Base-by-base conservation (phyloP, 2,888 invertebrate genomes). In the Branchellion lobata region DNA sequence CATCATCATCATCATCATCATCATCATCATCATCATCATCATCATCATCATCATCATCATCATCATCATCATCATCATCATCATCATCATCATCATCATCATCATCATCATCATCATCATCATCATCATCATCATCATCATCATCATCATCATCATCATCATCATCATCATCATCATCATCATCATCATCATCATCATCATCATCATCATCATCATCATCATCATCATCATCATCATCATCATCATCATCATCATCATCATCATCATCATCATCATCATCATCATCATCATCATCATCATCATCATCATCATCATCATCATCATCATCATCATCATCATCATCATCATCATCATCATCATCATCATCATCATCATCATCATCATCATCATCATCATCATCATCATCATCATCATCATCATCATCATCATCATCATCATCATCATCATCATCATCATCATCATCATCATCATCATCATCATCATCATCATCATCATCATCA, bases 21-120 rank as follows among this genome's bases (percentile, higher is more conserved):
- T 68, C 69, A 68, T 68, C 69, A 68, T 68, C 69, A 68, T 68
- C 69, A 68, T 68, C 69, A 68, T 68, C 69, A 68, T 68, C 69
- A 68, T 68, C 69, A 68, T 68, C 69, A 68, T 68, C 69, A 68
- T 68, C 69, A 68, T 68, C 69, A 68, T 68, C 69, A 68, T 68
- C 69, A 68, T 68, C 69, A 68, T 68, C 69, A 68, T 68, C 69
- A 68, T 68, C 69, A 68, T 68, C 69, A 68, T 68, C 69, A 68
- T 68, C 69, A 68, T 68, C 69, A 68, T 27, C 29, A 68, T 68
- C 69, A 68, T 68, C 69, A 68, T 68, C 69, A 68, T 68, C 69
- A 68, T 68, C 69, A 68, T 68, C 69, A 68, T 27, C 29, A 68
- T 68, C 29, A 68, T 27, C 69, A 68, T 68, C 69, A 68, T 68